Base-by-base conservation (phyloP, 2,113 vertebrate genomes). In the Labrus mixtus region DNA sequence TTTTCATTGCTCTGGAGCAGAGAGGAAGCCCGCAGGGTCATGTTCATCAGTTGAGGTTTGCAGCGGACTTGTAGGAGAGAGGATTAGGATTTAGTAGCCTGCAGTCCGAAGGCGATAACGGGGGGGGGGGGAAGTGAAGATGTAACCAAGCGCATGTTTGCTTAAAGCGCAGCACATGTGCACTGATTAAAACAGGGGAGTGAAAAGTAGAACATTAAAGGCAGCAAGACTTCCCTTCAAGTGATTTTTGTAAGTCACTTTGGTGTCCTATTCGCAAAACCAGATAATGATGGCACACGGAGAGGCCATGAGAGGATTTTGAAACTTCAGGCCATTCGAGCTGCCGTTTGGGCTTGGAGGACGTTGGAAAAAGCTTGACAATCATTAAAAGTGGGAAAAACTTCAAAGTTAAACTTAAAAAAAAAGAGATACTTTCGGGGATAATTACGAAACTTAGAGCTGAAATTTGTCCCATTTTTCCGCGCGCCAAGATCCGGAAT, bases 401-500 rank as follows among this genome's bases (percentile, higher is more conserved):
- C 73, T 88, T 92, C 65, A 91, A 91, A 92, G 90, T 65, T 36
- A 79, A 83, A 87, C 54, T 81, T 69, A 10, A 10, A 60, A 56
- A 60, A 57, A 46, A 64, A 3, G 8, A 83, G 73, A 79, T 82
- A 85, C 19, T 87, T 80, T 82, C 6, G 4, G 78, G 72, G 79
- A 88, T 91, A 89, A 90, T 91, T 87, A 87, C 45, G 19, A 89
- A 92, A 92, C 79, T 81, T 63, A 45, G 55, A 43, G 73, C 17
- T 39, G 60, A 90, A 77, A 85, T 87, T 86, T 86, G 82, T 83
- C 76, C 87, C 77, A 65, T 89, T 88, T 85, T 81, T 78, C 58
- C 45, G 41, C 11, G 1, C 50, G 12, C 41, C 58, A 37, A 72
- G 74, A 86, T 87, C 63, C 79, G 25, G 53, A 79, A 69, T 84